Evolutionary conservation across 2,797 vertebrate genomes (phyloP).

Genomic region (Poecilia wingei): DNA sequence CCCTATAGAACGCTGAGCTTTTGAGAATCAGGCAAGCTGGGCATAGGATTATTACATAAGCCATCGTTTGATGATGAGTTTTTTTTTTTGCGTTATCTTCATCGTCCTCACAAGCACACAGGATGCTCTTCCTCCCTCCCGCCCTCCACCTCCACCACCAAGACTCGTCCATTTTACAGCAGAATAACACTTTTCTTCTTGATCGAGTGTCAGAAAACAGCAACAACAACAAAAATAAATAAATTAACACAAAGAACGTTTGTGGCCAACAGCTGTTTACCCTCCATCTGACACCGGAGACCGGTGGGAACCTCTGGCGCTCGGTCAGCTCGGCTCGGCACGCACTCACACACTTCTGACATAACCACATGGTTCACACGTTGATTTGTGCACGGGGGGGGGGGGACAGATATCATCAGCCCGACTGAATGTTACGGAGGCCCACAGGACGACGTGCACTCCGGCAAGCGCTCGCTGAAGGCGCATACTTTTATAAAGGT

Average conservation of each 20-base stretch:
- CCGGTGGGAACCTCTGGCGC: slow-evolving; percentile 62
- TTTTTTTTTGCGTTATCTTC: slow-evolving; percentile 31
- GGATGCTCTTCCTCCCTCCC: slow-evolving; percentile 12
- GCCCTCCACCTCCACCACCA: background rate
- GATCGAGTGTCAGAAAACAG: slow-evolving; percentile 17
- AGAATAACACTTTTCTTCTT: slow-evolving; percentile 39
- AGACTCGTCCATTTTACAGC: slow-evolving; percentile 37
- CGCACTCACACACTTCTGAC: slow-evolving; percentile 21
- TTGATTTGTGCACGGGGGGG: slow-evolving; percentile 18
- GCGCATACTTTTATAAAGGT: slow-evolving; percentile 41
- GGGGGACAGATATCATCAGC: slow-evolving; percentile 61
- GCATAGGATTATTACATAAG: slow-evolving; percentile 31
- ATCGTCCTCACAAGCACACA: slow-evolving; percentile 27
- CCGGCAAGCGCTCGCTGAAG: slow-evolving; percentile 28
- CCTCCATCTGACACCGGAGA: slow-evolving; percentile 61
- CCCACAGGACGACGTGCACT: slow-evolving; percentile 62
- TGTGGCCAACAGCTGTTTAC: slow-evolving; percentile 64
- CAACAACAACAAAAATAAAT: background rate
- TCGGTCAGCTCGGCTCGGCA: slow-evolving; percentile 45
- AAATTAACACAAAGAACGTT: slow-evolving; percentile 45
- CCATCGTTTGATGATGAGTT: slow-evolving; percentile 43
- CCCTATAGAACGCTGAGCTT: slow-evolving; percentile 29
- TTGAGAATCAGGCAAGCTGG: slow-evolving; percentile 34
- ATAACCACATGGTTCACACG: slow-evolving; percentile 20
- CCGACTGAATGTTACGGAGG: slow-evolving; percentile 66